Evolutionary conservation across 1,140 invertebrate species (phyloP).

Genomic region (Geopemphigus sp.): DNA sequence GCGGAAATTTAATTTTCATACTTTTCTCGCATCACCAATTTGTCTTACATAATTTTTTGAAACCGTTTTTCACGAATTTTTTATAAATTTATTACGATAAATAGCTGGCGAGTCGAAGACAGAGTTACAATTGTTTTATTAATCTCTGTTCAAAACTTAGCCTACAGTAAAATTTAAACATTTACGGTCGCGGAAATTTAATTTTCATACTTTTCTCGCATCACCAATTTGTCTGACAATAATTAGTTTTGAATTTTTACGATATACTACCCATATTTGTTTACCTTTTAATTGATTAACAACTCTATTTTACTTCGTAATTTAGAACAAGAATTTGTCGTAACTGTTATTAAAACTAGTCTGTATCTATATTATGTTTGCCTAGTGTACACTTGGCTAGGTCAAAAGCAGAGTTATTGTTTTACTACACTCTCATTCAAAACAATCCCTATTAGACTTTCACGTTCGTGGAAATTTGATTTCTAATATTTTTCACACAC

Average conservation of each 20-base stretch:
- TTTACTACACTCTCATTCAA: constrained; percentile 1
- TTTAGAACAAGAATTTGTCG: not conserved
- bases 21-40: constrained; percentile 21
- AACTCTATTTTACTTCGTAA: no score
- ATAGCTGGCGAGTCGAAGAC: constrained; percentile 31
- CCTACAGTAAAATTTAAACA: not conserved
- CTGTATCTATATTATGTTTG: not conserved
- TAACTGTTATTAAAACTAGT: not conserved
- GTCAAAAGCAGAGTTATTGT: constrained; percentile 10
- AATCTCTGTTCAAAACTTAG: constrained; percentile 27
- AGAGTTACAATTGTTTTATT: not conserved
- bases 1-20: not conserved
- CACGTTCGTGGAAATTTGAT: constrained; percentile 17
- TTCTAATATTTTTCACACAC: constrained; percentile 3
- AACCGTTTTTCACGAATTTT: no score
- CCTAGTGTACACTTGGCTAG: not conserved
- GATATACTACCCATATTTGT: no score
- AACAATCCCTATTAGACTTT: constrained; percentile 1
- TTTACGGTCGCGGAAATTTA: constrained; percentile 24
- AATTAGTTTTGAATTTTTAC: not conserved
- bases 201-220: constrained; percentile 8
- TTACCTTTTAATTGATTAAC: no score
- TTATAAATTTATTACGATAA: no score
- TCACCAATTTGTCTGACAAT: constrained; percentile 20
- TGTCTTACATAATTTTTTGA: not conserved